A percentile compares a stretch with the other conserved stretches of the same genome.
These are phyloP conservation scores for Exaiptasia diaphana DNA, from an alignment of 64 coral and sea anemone genomes.

Conservation along the genomic window DNA sequence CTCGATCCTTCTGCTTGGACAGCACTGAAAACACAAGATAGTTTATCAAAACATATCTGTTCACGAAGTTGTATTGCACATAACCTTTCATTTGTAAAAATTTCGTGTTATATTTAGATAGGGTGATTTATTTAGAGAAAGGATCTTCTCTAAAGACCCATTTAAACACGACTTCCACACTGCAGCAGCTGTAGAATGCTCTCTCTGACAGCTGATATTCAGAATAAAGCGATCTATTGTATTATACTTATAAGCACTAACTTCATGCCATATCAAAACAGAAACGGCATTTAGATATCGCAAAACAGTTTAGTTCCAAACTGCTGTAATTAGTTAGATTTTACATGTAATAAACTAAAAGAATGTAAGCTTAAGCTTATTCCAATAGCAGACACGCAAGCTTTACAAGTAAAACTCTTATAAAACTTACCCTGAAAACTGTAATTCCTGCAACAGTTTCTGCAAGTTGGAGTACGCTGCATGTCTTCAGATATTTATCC, in stretches of 20 bases:
- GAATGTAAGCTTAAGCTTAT: too few relatives aligned
- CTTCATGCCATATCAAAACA: too few relatives aligned
- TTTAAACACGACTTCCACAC: too few relatives aligned
- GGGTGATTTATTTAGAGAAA: neutral
- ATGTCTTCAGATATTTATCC: too few relatives aligned
- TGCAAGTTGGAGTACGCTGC: constrained; percentile 85
- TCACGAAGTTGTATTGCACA: neutral
- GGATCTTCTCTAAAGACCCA: neutral
- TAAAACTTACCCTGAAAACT: constrained; percentile 62
- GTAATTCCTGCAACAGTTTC: constrained; percentile 74
- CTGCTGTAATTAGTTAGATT: too few relatives aligned
- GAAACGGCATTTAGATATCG: too few relatives aligned
- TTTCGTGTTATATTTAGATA: neutral
- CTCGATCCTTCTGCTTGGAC: constrained; percentile 12
- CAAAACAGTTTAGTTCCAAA: too few relatives aligned
- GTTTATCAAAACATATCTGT: neutral
- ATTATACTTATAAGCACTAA: too few relatives aligned
- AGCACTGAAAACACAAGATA: constrained; percentile 3
- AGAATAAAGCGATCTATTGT: too few relatives aligned
- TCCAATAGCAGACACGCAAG: too few relatives aligned
- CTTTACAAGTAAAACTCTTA: neutral
- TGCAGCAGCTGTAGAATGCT: neutral
- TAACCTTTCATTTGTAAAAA: neutral
- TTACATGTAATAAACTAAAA: too few relatives aligned
- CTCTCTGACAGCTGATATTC: too few relatives aligned